phyloP scores from a whole-genome alignment of 2,888 invertebrate species.

The Heteropelma amictum region DNA sequence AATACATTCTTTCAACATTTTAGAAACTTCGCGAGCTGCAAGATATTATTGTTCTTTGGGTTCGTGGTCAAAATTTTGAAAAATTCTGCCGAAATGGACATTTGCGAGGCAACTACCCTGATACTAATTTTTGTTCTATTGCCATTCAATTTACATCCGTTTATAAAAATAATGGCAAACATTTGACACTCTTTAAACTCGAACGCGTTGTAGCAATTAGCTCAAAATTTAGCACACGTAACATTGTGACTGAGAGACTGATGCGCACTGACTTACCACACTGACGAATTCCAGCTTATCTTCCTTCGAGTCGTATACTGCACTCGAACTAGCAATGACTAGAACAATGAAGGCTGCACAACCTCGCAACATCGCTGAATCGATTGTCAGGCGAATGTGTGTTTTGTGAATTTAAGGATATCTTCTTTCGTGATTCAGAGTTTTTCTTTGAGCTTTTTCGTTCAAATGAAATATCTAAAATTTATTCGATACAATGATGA shows the following conservation, averaged over 20 bases:
- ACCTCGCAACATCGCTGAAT: constrained; percentile 10
- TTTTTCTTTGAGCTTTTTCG: background rate
- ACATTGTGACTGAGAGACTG: no score
- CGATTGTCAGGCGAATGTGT: background rate
- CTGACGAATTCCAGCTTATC: constrained; percentile 59
- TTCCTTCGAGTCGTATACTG: background rate
- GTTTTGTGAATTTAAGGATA: background rate
- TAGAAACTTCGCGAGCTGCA: no score
- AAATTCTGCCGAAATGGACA: no score
- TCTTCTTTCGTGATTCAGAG: background rate
- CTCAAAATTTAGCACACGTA: background rate
- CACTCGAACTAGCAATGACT: constrained; percentile 27
- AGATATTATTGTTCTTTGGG: no score
- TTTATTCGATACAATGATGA: background rate
- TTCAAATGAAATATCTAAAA: background rate
- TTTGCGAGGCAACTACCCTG: no score
- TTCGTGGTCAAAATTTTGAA: no score
- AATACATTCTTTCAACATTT: no score
- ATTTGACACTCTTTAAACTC: no score
- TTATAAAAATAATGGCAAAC: no score
- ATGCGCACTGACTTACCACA: constrained; percentile 67
- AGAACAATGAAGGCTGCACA: constrained; percentile 6
- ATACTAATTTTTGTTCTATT: no score
- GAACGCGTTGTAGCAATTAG: background rate
- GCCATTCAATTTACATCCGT: no score